phyloP scores from a whole-genome alignment of 1,140 invertebrate genomes.

The Ridgeia piscesae region DNA sequence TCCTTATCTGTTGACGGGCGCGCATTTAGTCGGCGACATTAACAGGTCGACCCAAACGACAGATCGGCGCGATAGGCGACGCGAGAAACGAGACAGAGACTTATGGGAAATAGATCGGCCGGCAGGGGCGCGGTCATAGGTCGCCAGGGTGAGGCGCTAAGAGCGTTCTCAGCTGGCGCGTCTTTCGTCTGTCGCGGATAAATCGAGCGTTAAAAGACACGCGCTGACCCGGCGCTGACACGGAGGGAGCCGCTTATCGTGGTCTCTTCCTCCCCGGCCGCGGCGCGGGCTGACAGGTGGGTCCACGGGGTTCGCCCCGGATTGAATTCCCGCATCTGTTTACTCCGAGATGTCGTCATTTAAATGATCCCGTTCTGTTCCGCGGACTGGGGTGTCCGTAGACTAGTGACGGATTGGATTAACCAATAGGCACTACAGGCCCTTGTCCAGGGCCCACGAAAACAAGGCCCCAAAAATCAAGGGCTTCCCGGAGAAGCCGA shows the following conservation, averaged over 20 bases:
- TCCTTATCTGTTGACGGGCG: constrained; percentile 3
- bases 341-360: neutral
- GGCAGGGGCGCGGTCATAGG: neutral
- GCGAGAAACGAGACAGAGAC: constrained; percentile 3
- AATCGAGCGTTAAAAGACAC: neutral
- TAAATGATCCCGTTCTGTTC: neutral
- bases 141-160: neutral
- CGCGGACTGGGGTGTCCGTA: neutral
- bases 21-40: neutral
- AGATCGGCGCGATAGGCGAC: neutral
- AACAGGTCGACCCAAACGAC: constrained; percentile 3
- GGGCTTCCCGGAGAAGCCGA: too few species aligned
- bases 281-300: neutral
- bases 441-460: too few species aligned
- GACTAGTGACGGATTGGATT: neutral
- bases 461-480: too few species aligned
- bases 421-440: too few species aligned
- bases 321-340: neutral
- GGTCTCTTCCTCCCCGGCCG: neutral
- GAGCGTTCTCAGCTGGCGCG: neutral
- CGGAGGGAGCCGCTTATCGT: neutral
- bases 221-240: neutral
- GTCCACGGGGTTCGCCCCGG: neutral
- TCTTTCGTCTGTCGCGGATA: constrained; percentile 3
- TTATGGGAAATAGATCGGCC: constrained; percentile 4